Evolutionary conservation across 2,888 invertebrate species (phyloP).

Genomic region (Clostera curtula): DNA sequence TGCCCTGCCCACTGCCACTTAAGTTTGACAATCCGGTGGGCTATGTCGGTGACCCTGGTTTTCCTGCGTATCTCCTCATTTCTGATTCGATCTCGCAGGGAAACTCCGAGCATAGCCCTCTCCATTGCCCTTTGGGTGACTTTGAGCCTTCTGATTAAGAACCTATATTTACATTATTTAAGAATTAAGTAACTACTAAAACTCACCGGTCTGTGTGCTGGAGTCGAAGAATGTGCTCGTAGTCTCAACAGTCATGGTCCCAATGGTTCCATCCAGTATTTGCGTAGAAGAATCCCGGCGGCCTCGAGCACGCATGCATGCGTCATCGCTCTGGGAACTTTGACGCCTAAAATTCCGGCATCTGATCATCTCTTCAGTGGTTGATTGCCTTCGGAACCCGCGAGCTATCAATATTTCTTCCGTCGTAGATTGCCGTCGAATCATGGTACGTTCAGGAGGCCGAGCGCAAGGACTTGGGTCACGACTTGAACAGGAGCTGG

Average conservation of each 20-base stretch:
- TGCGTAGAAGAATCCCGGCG: constrained; percentile 91
- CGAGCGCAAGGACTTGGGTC: constrained; percentile 87
- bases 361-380: constrained; percentile 94
- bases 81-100: too few species aligned
- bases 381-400: constrained; percentile 91
- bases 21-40: too few species aligned
- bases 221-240: constrained; percentile 94
- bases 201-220: constrained; percentile 93
- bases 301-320: constrained; percentile 79
- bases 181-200: too few species aligned
- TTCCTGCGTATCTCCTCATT: too few species aligned
- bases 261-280: constrained; percentile 92
- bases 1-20: too few species aligned
- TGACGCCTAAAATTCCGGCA: constrained; percentile 93
- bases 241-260: constrained; percentile 94
- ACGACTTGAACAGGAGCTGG: constrained; percentile 85
- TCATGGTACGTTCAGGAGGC: constrained; percentile 81
- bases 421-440: constrained; percentile 91
- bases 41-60: too few species aligned
- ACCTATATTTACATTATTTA: too few species aligned
- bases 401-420: constrained; percentile 93
- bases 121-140: too few species aligned
- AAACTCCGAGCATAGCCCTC: too few species aligned
- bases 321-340: constrained; percentile 92
- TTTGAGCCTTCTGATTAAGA: too few species aligned